Percentiles rank a stretch among this genome's conserved stretches.
Conservation (phyloP, 2,113 vertebrate species). For the Psephotus haematonotus region DNA sequence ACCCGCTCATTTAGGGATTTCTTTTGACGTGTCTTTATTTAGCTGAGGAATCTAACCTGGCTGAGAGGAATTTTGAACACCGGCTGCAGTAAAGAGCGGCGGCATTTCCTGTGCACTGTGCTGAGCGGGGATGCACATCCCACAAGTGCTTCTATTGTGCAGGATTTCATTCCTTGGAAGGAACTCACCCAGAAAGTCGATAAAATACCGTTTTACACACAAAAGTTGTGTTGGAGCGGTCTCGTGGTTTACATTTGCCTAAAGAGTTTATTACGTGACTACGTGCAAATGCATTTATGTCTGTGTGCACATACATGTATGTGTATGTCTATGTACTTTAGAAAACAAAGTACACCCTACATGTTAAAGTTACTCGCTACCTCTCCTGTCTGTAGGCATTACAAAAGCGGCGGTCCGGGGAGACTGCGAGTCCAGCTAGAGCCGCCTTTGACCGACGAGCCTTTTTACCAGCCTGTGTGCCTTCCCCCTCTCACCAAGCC, state of each 20-base stretch:
- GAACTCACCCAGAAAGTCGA: neutral
- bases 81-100: neutral
- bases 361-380: neutral
- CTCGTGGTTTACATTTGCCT: neutral
- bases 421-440: neutral
- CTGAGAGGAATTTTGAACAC: neutral
- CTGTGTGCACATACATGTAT: rapidly evolving
- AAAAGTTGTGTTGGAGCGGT: neutral
- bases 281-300: neutral
- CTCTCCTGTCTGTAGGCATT: neutral
- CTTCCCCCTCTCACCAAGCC: neutral
- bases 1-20: neutral
- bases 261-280: neutral
- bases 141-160: neutral
- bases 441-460: neutral
- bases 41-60: neutral
- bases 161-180: neutral
- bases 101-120: neutral
- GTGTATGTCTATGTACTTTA: rapidly evolving
- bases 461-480: neutral
- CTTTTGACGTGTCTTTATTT: neutral
- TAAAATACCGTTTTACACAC: neutral
- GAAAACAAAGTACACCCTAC: neutral
- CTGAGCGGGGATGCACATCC: neutral
- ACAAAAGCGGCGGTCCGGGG: neutral